Evolutionary conservation across 2,888 invertebrate genomes (phyloP), one percentile per base, ranked within the genome.

Genomic region (Oeneis ivallda): DNA sequence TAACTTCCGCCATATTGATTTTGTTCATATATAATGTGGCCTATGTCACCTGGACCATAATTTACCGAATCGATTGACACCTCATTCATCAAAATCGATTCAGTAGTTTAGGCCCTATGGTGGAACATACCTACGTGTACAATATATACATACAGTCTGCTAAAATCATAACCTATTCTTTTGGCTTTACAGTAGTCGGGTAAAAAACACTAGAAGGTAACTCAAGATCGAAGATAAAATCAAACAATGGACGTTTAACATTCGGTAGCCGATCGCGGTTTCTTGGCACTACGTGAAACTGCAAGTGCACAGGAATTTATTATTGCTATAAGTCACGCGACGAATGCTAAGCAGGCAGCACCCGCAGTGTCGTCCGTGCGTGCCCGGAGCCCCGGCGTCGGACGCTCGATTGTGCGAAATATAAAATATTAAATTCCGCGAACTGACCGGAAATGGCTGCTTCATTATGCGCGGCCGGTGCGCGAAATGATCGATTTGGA

Each of bases 291-390:
- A 80, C 86, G 84, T 83, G 85, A 91, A 89, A 89, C 83, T 90
- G 90, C 89, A 90, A 91, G 89, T 91, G 90, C 89, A 89, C 85
- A 85, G 84, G 90, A 87, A 90, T 91, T 83, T 88, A 89, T 89
- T 86, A 89, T 87, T 80, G 84, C 78, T 74, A 70, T 68, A 68
- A 75, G 81, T 80, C 84, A 83, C 84, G 85, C 83, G 82, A 84
- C 76, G 91, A 84, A 90, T 92, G 85, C 81, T 85, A 87, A 91
- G 76, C 75, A 80, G 79, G 77, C 63, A 67, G 66, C 70, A 77
- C 66, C 74, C 74, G 77, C 75, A 74, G 78, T 73, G 75, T 78
- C 75, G 79, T 76, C 78, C 74, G 78, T 79, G 83, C 82, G 81
- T 81, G 84, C 76, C 76, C 73, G 77, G 79, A 69, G 83, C 77